A percentile compares a stretch with the other conserved stretches of the same genome.
These are phyloP conservation scores for Umimayanthus kanabou DNA, from an alignment of 92 coral and sea anemone species.

Conservation along the genomic window DNA sequence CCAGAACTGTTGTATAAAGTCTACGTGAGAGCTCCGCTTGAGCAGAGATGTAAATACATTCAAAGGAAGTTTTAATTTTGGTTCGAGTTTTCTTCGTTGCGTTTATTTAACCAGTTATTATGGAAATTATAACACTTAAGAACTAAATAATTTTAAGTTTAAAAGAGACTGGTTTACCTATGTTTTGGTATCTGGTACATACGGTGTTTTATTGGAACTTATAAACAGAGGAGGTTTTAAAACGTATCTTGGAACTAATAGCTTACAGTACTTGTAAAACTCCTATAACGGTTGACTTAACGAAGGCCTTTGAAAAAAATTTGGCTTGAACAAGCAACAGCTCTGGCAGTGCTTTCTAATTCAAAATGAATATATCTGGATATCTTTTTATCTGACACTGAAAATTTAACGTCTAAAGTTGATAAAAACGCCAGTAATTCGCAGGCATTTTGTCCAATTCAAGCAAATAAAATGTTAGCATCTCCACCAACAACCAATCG, in stretches of 20 bases:
- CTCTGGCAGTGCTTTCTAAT: neutral
- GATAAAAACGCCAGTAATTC: neutral
- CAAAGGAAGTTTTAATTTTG: neutral
- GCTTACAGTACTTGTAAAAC: neutral
- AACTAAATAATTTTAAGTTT: neutral
- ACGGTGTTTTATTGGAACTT: too few species aligned
- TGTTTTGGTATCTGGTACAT: neutral
- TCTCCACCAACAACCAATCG: neutral
- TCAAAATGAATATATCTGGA: neutral
- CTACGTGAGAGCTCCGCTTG: conserved; percentile 2
- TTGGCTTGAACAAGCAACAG: neutral
- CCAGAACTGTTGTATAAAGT: neutral
- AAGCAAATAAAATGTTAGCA: neutral
- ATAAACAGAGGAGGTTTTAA: neutral
- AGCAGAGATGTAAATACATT: conserved; percentile 8
- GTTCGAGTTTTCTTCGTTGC: neutral
- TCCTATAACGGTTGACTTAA: neutral
- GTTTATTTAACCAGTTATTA: neutral
- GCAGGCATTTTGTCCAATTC: neutral
- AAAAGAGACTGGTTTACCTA: neutral
- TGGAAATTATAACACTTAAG: neutral
- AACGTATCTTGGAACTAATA: neutral
- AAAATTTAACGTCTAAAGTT: neutral
- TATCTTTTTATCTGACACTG: neutral
- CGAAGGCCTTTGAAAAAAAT: too few species aligned